Evolutionary conservation across 2,113 vertebrate genomes (phyloP), one percentile per base, ranked within the genome.

Genomic region (Perca schrenkii): DNA sequence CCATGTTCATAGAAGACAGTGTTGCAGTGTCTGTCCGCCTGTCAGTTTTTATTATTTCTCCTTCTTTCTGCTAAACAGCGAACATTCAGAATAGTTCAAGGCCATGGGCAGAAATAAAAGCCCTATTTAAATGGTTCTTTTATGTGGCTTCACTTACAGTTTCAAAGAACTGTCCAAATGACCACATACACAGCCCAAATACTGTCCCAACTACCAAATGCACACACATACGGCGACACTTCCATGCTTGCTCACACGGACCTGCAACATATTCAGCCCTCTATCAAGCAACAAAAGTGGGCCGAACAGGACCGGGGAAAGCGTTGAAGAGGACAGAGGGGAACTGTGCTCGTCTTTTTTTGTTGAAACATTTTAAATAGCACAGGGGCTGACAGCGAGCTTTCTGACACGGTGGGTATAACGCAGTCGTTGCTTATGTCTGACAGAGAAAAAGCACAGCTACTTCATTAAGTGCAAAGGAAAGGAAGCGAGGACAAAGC

Each of bases 391-490:
- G 79, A 85, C 74, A 69, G 88, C 43, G 63, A 77, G 82, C 88
- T 80, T 79, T 84, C 68, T 83, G 76, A 82, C 78, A 71, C 80
- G 53, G 60, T 34, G 82, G 70, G 62, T 87, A 81, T 87, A 81
- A 89, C 80, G 86, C 86, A 88, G 90, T 81, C 69, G 22, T 86
- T 75, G 88, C 91, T 91, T 91, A 64, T 72, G 79, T 81, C 85
- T 78, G 88, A 93, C 92, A 85, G 86, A 89, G 88, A 89, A 91
- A 91, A 89, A 53, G 82, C 86, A 78, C 74, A 28, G 88, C 93
- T 89, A 95, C 93, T 94, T 95, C 93, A 94, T 94, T 92, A 93
- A 94, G 87, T 87, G 91, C 73, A 90, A 89, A 89, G 84, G 88
- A 87, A 86, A 93, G 76, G 85, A 93, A 92, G 92, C 86, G 28